Conservation (phyloP, 2,797 vertebrate species). For the Aldrovandia affinis region DNA sequence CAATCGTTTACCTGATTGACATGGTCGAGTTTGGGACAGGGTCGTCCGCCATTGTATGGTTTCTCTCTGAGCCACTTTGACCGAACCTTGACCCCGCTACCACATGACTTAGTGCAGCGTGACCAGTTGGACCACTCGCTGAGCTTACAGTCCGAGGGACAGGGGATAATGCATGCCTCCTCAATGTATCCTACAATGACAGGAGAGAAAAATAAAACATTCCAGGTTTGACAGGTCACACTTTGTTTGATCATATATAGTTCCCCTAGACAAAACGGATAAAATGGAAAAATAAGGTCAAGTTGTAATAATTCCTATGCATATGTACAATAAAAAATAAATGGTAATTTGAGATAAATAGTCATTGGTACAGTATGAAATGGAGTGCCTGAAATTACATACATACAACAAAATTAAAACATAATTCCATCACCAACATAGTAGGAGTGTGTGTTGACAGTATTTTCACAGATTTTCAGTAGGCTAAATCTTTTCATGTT, state of each 20-base stretch:
- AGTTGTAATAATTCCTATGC: too few relatives aligned
- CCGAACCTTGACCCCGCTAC: conserved; percentile 85
- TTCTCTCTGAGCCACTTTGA: conserved; percentile 89
- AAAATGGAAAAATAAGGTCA: too few relatives aligned
- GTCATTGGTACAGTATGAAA: too few relatives aligned
- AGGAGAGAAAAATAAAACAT: not conserved
- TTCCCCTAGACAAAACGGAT: not conserved
- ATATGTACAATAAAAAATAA: too few relatives aligned
- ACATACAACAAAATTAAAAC: not conserved
- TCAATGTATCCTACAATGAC: conserved; percentile 80
- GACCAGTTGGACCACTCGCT: conserved; percentile 92
- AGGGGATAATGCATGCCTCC: conserved; percentile 86
- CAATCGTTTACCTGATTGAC: conserved; percentile 80
- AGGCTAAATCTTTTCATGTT: too few relatives aligned
- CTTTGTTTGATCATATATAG: not conserved
- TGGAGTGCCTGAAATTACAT: too few relatives aligned
- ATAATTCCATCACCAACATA: not conserved
- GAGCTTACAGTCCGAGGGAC: conserved; percentile 87
- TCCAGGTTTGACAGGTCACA: not conserved
- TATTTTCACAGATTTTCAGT: too few relatives aligned
- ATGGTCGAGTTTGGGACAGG: conserved; percentile 85
- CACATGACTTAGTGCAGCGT: conserved; percentile 86
- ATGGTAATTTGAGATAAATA: too few relatives aligned
- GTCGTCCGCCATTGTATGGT: conserved; percentile 83
- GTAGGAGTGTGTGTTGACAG: too few relatives aligned